Base-by-base conservation (phyloP, 2,113 vertebrate genomes). In the Petrocephalus microphthalmus region DNA sequence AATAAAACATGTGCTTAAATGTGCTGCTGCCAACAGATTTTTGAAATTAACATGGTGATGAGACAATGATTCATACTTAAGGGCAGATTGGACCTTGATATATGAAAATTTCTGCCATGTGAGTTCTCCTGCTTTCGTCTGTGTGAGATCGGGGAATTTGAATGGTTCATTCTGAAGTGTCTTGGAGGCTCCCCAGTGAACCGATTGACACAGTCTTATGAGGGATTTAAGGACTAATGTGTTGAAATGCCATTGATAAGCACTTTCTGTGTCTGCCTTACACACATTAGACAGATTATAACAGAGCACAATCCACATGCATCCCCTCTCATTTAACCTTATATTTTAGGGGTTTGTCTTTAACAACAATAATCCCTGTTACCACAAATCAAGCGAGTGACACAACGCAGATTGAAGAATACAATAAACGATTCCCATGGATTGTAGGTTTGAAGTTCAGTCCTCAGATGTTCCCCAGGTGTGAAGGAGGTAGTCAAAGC, bases 401-500 rank as follows among this genome's bases (percentile, higher is more conserved):
- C 17, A 42, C 17, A 74, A 52, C 64, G 25, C 17, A 45, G 22
- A 87, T 5, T 42, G 33, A 87, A 47, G 10, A 53, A 60, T 42
- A 67, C 10, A 49, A 53, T 25, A 52, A 5, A 22, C 11, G 51
- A n/a, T 45, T 37, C n/a, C 19, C 78, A 11, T 20, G 49, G 11
- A 87, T 54, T 25, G 53, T 51, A 74, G 8, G 87, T 54, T 71
- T 78, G 78, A 60, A 29, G 19, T 91, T 90, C 92, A 51, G 52
- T 52, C 17, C 25, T 47, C 57, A 22, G 29, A 71, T 67, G 45
- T 64, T 33, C 53, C 8, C 64, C 49, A 47, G 67, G 52, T 67
- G 64, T 47, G 88, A 84, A 22, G 25, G 64, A 52, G 47, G 90
- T 90, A 92, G 91, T 93, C 90, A 92, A 92, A 92, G 92, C 93